These are phyloP conservation scores for Malurus leucopterus DNA, from an alignment of 2,797 vertebrate species.

Conservation along the genomic window DNA sequence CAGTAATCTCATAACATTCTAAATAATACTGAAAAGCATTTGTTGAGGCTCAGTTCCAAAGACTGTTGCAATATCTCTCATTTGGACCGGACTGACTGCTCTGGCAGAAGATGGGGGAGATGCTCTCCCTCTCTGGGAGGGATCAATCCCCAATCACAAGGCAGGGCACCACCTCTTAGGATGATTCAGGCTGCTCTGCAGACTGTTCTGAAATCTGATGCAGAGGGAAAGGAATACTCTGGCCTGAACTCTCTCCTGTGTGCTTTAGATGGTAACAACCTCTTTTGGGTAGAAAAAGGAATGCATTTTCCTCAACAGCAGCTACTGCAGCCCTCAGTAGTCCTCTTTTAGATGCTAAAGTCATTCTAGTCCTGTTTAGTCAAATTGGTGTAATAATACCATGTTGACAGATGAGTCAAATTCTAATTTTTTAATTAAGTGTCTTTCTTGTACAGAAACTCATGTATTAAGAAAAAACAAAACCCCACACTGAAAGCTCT, in stretches of 20 bases:
- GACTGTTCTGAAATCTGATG: background rate
- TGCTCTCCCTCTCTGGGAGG: background rate
- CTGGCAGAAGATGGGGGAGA: background rate
- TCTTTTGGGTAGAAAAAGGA: background rate
- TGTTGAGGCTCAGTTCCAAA: background rate
- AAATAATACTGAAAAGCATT: background rate
- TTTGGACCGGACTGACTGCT: background rate
- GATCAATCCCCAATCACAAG: background rate
- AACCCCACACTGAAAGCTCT: rapidly evolving
- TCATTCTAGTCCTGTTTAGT: background rate
- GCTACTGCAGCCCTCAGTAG: background rate
- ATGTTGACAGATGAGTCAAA: rapidly evolving
- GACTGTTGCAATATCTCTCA: background rate
- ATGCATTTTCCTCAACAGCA: background rate
- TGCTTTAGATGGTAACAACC: background rate
- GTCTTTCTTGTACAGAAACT: background rate
- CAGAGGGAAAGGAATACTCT: background rate
- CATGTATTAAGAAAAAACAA: background rate
- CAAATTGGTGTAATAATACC: background rate
- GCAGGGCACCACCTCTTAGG: background rate
- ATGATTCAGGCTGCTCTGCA: background rate
- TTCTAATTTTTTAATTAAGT: background rate
- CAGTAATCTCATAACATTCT: background rate
- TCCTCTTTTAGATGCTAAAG: background rate
- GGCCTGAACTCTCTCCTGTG: background rate